Evolutionary conservation across 2,888 invertebrate species (phyloP), one percentile per base, ranked within the genome.

Genomic region (Pseudococcus jackbeardsleyi): DNA sequence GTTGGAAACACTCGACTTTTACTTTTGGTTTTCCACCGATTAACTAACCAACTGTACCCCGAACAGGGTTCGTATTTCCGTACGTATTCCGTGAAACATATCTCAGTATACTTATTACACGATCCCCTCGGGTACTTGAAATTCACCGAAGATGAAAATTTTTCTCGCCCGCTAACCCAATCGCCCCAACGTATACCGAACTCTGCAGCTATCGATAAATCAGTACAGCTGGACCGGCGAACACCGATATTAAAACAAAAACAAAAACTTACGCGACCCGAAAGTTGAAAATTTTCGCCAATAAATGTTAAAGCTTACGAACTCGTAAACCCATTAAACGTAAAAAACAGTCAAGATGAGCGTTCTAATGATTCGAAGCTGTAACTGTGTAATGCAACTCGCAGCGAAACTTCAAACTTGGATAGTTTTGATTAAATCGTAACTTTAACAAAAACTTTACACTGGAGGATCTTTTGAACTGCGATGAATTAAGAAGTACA

Each of bases 261-360:
- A 77, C 77, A 77, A 77, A 77, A 77, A 77, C 42, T 39, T 77
- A 42, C 42, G 42, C 77, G 77, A 77, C 77, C 77, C 77, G 26
- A 72, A 77, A 77, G 39, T 77, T 77, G 77, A 77, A 42, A 68
- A 77, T 77, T 77, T 77, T 77, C 77, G 77, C 77, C 42, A 77
- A 77, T 77, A 77, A 77, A 77, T 77, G 77, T 77, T 77, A 77
- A 77, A 77, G 77, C 77, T 77, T 77, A 77, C 77, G 77, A 77
- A 77, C 77, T 77, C 77, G 77, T 77, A 77, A 77, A 77, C 39
- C 77, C 77, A 77, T 77, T 77, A 77, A 77, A 77, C 42, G 77
- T 39, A 77, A 77, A 77, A 77, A 77, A 77, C 77, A 77, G 77
- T 77, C 77, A 77, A 77, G 77, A 77, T 77, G 77, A 77, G 77